Evolutionary conservation across 2,797 vertebrate species (phyloP).

Genomic region (Syncerus caffer): DNA sequence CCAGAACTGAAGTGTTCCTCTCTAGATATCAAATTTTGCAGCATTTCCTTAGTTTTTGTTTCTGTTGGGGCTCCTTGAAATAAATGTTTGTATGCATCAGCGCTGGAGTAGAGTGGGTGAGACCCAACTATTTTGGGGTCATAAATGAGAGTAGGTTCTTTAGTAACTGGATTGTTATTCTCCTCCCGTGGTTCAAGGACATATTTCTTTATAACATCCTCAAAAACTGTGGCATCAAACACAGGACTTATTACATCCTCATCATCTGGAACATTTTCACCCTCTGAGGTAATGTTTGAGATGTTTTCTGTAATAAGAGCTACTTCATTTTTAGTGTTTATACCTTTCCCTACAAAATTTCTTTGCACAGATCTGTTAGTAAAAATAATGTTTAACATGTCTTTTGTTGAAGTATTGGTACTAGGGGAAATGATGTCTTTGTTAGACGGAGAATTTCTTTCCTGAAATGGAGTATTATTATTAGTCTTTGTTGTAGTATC

Average conservation of each 20-base stretch:
- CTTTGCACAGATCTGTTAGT: background rate
- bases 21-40: background rate
- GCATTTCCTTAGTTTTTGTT: background rate
- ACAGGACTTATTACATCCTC: background rate
- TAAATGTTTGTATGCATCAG: background rate
- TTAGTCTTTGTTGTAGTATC: background rate
- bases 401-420: background rate
- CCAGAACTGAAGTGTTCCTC: background rate
- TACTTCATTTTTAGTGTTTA: background rate
- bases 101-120: background rate
- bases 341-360: background rate
- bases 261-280: background rate
- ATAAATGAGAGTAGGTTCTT: background rate
- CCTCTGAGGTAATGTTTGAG: background rate
- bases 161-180: background rate
- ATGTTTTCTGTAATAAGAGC: background rate
- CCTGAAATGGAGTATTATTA: background rate
- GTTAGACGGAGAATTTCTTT: background rate
- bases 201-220: background rate
- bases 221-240: background rate
- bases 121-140: background rate
- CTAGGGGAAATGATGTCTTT: background rate
- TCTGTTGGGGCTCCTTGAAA: background rate
- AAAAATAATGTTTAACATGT: background rate
- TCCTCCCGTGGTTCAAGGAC: background rate